Evolutionary conservation across 2,113 vertebrate species (phyloP).

Genomic region (Hiodon alosoides): DNA sequence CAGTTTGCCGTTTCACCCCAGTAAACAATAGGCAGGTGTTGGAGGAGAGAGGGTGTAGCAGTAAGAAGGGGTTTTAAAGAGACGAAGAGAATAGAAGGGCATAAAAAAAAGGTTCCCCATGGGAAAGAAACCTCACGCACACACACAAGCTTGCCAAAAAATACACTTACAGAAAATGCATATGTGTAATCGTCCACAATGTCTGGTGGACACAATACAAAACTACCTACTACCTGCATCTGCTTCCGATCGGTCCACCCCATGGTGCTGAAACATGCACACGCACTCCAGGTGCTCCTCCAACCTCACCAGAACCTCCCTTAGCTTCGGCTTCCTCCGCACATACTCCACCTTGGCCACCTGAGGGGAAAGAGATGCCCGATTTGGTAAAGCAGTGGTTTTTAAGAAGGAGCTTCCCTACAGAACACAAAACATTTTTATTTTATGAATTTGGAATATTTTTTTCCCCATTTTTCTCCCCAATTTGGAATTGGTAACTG

Average conservation of each 20-base stretch:
- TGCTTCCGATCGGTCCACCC: conserved; percentile 71
- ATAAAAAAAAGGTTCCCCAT: conserved; percentile 18
- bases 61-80: not conserved
- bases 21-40: not conserved
- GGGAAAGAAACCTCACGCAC: conserved; percentile 20
- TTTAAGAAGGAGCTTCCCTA: not conserved
- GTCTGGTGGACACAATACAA: not conserved
- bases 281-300: conserved; percentile 93
- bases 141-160: not conserved
- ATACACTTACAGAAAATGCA: not conserved
- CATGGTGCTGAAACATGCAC: conserved; percentile 72
- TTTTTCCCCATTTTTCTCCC: no score
- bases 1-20: conserved; percentile 5
- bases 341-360: conserved; percentile 96
- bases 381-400: not conserved
- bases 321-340: conserved; percentile 85
- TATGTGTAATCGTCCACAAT: not conserved
- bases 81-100: not conserved
- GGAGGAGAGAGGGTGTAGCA: not conserved
- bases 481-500: no score
- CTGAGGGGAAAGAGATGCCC: conserved; percentile 50
- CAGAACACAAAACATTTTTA: not conserved
- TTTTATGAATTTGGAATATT: no score
- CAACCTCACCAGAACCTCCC: conserved; percentile 89
- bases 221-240: conserved; percentile 68